Conservation (phyloP, 2,113 vertebrate genomes). For the Raja brachyura region DNA sequence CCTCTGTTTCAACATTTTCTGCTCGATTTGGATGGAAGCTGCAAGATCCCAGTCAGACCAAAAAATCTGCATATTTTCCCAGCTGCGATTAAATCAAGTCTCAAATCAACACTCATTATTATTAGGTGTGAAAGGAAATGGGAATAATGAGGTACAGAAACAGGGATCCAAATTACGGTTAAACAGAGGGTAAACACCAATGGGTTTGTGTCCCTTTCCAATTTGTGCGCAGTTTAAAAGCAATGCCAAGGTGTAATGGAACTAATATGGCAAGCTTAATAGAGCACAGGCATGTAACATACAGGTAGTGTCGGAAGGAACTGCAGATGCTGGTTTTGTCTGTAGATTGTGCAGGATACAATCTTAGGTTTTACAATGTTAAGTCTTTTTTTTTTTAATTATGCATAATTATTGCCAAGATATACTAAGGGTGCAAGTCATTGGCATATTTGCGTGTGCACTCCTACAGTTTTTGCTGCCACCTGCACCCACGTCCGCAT, state of each 20-base stretch:
- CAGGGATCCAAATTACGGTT: neutral
- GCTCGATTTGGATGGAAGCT: neutral
- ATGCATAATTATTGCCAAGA: neutral
- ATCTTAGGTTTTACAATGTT: neutral
- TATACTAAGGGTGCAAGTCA: neutral
- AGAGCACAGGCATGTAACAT: neutral
- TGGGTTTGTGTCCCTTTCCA: neutral
- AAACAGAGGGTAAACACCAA: neutral
- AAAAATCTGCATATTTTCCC: too few species aligned
- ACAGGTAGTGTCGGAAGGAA: too few species aligned
- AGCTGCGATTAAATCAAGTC: neutral
- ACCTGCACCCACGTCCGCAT: constrained; percentile 8
- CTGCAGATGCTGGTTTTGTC: too few species aligned
- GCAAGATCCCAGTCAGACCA: neutral
- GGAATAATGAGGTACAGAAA: neutral
- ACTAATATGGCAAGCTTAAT: neutral
- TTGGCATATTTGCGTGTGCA: neutral
- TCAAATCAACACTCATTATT: neutral
- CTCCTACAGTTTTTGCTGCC: constrained; percentile 28
- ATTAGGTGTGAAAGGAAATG: neutral
- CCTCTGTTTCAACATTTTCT: too few species aligned
- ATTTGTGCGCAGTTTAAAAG: neutral
- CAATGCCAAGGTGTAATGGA: neutral
- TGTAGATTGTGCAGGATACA: neutral
- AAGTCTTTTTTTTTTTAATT: neutral